Conservation (phyloP, 2,113 vertebrate genomes). For the Catharus fuscescens region DNA sequence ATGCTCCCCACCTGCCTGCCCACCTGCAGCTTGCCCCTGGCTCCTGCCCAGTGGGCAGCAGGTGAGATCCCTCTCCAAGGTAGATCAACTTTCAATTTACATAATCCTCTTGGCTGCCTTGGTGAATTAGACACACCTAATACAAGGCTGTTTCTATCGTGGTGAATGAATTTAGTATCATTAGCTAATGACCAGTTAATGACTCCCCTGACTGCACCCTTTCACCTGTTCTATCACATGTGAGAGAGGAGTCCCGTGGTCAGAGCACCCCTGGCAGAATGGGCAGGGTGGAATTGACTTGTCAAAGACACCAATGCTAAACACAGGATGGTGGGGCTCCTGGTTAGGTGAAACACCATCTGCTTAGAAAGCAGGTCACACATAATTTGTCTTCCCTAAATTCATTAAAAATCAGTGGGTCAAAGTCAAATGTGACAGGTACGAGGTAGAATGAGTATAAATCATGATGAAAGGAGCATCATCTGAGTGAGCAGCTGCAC, state of each 20-base stretch:
- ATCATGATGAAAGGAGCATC: not conserved
- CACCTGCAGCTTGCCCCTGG: not conserved
- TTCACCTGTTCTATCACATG: not conserved
- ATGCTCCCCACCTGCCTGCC: not conserved
- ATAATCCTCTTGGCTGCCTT: not conserved
- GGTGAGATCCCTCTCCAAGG: not conserved
- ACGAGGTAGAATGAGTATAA: not conserved
- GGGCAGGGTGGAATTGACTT: not conserved
- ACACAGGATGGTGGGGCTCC: not conserved
- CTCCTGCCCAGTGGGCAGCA: not conserved
- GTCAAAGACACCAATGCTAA: not conserved
- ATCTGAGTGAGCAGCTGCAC: not conserved
- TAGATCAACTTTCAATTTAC: not conserved
- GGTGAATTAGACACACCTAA: not conserved
- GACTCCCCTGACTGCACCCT: not conserved
- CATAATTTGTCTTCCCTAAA: not conserved
- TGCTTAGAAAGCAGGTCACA: not conserved
- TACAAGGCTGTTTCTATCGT: not conserved
- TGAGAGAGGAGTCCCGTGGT: fast-evolving
- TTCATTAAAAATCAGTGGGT: not conserved
- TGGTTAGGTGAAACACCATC: not conserved
- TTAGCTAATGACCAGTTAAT: constrained; percentile 9
- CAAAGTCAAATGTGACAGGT: not conserved
- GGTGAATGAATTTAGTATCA: not conserved
- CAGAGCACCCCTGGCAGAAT: not conserved